phyloP scores from a whole-genome alignment of 2,888 invertebrate genomes.

The Hymenopus coronatus region DNA sequence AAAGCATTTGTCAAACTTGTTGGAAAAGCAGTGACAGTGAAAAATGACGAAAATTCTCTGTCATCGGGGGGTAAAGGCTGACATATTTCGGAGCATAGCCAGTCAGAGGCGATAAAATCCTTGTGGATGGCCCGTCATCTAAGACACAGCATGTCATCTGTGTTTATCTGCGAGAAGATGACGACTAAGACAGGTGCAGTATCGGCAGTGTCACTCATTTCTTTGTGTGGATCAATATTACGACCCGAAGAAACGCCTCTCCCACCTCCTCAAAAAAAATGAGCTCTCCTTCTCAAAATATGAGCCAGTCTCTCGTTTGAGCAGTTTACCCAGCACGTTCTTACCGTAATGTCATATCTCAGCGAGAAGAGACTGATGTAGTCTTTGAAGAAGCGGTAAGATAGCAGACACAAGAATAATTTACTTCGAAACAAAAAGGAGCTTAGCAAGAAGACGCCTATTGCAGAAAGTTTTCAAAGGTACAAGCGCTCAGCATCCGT shows the following conservation, averaged over 20 bases:
- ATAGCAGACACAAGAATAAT: neutral
- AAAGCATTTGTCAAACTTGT: neutral
- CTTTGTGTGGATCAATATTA: neutral
- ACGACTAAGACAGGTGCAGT: neutral
- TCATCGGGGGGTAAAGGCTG: neutral
- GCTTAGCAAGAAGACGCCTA: too few species aligned
- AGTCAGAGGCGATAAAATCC: neutral
- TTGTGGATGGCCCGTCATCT: neutral
- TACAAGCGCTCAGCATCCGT: too few species aligned
- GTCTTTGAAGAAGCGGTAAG: neutral
- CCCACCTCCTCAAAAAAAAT: neutral
- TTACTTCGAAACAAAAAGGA: neutral
- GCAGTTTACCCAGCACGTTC: too few species aligned
- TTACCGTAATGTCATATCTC: neutral
- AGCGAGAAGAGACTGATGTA: neutral
- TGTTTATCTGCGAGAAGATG: neutral
- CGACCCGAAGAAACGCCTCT: neutral
- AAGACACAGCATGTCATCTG: neutral
- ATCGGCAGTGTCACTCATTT: neutral
- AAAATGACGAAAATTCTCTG: neutral
- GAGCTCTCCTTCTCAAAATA: too few species aligned
- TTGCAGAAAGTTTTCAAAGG: too few species aligned
- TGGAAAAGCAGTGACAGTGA: neutral
- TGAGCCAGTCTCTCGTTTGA: neutral
- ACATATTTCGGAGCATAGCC: neutral